phyloP scores from a whole-genome alignment of 2,888 invertebrate species.

The Orchestes rusci region DNA sequence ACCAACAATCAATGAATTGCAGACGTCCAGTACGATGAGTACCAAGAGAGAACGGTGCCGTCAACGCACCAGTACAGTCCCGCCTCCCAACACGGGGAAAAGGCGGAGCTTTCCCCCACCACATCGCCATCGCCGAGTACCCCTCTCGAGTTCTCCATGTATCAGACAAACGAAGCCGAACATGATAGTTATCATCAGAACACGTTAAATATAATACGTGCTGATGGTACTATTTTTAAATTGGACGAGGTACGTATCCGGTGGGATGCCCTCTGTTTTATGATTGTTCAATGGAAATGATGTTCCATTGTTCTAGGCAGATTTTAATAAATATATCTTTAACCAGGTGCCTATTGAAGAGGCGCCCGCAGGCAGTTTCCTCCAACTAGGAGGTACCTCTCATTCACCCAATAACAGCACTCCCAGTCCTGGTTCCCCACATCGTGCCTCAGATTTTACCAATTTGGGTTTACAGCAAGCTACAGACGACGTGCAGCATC shows the following conservation, averaged over 20 bases:
- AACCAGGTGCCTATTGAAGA: conserved; percentile 38
- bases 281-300: background rate
- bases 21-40: too few relatives aligned
- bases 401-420: background rate
- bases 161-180: conserved; percentile 31
- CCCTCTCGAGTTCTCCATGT: conserved; percentile 38
- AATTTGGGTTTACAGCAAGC: conserved; percentile 24
- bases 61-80: conserved; percentile 38
- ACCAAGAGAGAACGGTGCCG: too few relatives aligned
- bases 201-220: conserved; percentile 33
- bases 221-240: conserved; percentile 33
- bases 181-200: conserved; percentile 34
- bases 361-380: conserved; percentile 35
- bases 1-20: too few relatives aligned
- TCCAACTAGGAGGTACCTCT: conserved; percentile 33
- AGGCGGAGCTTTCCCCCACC: conserved; percentile 40
- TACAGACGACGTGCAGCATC: conserved; percentile 1
- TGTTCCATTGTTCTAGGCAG: background rate
- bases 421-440: conserved; percentile 7
- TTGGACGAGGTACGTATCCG: conserved; percentile 35
- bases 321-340: too few relatives aligned
- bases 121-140: conserved; percentile 40
- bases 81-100: conserved; percentile 40
- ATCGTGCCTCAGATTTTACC: conserved; percentile 30
- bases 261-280: background rate